phyloP scores from a whole-genome alignment of 2,113 vertebrate genomes.

The Chrysemys picta region DNA sequence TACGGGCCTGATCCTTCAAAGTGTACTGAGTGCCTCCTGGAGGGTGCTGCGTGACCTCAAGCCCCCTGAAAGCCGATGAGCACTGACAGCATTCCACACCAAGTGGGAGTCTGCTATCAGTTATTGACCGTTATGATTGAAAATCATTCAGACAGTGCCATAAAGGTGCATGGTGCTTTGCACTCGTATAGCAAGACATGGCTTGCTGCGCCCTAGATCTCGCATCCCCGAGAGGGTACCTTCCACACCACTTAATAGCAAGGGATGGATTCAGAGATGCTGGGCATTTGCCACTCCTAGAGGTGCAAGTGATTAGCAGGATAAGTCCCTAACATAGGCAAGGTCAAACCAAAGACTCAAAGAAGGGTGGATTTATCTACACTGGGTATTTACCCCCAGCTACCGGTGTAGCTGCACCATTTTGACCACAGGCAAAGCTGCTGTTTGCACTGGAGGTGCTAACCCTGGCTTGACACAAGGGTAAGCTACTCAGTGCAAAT shows the following conservation, averaged over 20 bases:
- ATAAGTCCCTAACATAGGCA: background rate
- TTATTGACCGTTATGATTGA: background rate
- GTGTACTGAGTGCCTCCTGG: fast-evolving
- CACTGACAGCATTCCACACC: fast-evolving
- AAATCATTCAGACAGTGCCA: background rate
- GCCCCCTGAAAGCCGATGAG: background rate
- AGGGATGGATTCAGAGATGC: background rate
- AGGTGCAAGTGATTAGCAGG: fast-evolving
- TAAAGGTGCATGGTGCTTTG: background rate
- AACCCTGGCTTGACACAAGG: fast-evolving
- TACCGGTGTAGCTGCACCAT: background rate
- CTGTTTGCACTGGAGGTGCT: background rate
- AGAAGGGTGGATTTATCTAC: background rate
- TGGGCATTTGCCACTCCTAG: background rate
- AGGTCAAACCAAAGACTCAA: background rate
- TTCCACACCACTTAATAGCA: fast-evolving
- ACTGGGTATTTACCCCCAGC: background rate
- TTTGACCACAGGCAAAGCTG: background rate
- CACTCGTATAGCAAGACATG: fast-evolving
- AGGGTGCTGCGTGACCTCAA: fast-evolving
- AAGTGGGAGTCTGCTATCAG: background rate
- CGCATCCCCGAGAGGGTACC: background rate
- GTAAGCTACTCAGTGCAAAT: background rate
- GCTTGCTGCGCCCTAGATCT: fast-evolving
- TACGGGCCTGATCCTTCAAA: background rate